Evolutionary conservation across 2,113 vertebrate genomes (phyloP).

Genomic region (Podocnemis expansa): DNA sequence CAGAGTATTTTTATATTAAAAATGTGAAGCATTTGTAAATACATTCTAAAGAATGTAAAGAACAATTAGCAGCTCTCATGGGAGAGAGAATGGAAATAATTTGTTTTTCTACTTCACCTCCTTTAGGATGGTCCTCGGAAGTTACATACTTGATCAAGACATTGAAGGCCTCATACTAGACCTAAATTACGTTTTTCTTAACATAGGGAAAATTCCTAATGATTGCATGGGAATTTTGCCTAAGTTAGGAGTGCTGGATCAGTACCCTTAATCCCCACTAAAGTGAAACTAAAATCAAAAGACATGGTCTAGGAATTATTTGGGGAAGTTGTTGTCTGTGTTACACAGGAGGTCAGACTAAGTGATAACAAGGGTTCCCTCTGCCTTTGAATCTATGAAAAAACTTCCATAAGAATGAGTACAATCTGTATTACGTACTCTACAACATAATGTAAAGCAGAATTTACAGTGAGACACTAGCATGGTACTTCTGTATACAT

Average conservation of each 20-base stretch:
- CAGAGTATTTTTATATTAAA: not conserved
- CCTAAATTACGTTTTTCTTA: not conserved
- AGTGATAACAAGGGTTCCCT: not conserved
- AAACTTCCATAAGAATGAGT: not conserved
- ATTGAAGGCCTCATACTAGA: slow-evolving; percentile 4
- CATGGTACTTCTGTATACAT: not conserved
- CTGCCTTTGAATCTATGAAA: not conserved
- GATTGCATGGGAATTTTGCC: not conserved
- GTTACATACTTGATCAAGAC: not conserved
- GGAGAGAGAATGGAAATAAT: not conserved
- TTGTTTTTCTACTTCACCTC: slow-evolving; percentile 41
- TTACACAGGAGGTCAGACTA: not conserved
- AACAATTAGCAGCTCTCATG: not conserved
- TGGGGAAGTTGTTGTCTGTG: not conserved
- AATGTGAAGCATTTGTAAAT: not conserved
- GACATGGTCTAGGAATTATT: not conserved
- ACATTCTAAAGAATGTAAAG: not conserved
- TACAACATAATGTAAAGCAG: not conserved
- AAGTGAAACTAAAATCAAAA: slow-evolving; percentile 42
- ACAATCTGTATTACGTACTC: not conserved
- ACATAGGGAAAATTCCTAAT: not conserved
- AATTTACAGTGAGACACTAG: not conserved
- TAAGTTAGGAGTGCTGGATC: not conserved
- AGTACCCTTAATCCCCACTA: slow-evolving; percentile 64
- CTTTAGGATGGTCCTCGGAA: not conserved